Evolutionary conservation across 2,113 vertebrate species (phyloP).

Genomic region (Scomber japonicus): DNA sequence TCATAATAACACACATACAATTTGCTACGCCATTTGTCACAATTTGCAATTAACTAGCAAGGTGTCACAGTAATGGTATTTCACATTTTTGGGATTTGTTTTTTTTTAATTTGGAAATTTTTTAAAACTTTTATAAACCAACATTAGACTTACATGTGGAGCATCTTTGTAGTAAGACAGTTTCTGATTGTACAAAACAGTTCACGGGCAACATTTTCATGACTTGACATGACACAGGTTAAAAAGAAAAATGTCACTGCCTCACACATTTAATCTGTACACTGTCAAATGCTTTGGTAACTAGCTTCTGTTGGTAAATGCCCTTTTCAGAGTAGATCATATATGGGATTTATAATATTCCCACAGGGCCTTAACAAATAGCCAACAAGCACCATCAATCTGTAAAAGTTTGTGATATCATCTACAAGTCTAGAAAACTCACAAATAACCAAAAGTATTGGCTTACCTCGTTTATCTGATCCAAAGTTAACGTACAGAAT

Average conservation of each 20-base stretch:
- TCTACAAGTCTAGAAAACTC: conserved; percentile 57
- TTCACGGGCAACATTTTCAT: conserved; percentile 38
- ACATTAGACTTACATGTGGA: conserved; percentile 1
- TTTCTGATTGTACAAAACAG: conserved; percentile 31
- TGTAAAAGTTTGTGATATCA: conserved; percentile 41
- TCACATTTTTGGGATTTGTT: not conserved
- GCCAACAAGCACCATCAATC: conserved; percentile 62
- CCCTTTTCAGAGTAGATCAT: conserved; percentile 68
- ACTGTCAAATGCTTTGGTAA: conserved; percentile 60
- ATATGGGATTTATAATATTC: conserved; percentile 40
- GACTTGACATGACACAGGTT: conserved; percentile 18
- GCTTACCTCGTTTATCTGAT: conserved; percentile 90
- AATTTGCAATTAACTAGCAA: conserved; percentile 7
- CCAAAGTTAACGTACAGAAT: conserved; percentile 86
- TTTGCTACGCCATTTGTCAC: not conserved
- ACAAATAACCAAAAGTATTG: conserved; percentile 79
- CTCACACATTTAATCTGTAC: conserved; percentile 35
- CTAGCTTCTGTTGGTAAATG: conserved; percentile 70
- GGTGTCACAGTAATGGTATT: not conserved
- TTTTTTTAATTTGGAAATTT: not conserved
- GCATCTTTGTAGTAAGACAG: conserved; percentile 7
- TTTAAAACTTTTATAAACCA: conserved; percentile 47
- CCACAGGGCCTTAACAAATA: conserved; percentile 45
- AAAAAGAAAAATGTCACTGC: conserved; percentile 28
- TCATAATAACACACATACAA: not conserved